Evolutionary conservation across 2,888 invertebrate genomes (phyloP), one percentile per base, ranked within the genome.

Genomic region (Pyralis farinalis): DNA sequence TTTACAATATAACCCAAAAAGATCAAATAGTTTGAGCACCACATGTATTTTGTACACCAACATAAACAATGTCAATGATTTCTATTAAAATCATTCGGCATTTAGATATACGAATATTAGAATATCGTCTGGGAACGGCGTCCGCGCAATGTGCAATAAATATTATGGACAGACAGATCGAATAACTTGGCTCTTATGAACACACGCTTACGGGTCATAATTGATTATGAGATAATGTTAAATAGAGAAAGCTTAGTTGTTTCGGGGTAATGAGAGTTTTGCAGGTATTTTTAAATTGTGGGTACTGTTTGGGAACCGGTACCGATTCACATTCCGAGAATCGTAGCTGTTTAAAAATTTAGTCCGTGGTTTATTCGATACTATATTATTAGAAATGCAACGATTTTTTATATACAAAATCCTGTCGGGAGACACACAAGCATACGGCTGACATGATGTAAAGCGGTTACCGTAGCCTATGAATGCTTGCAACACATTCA

Each of bases 1-100:
- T n/a, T n/a, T n/a, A n/a, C n/a, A n/a, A n/a, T n/a, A n/a, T n/a
- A n/a, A n/a, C n/a, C n/a, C n/a, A n/a, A 16, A 16, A 34, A 10
- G 25, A 6, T 25, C 9, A 0, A 37, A 65, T 78, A 79, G 51
- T 82, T 88, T 87, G 85, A 73, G 71, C 60, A 67, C 38, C 82
- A 25, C 61, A 46, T 37, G 41, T 56, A 58, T 61, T 57, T 59
- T 71, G 76, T 78, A 84, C 77, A 73, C 51, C 40, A 71, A 73
- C 79, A 85, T 84, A 86, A 87, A 86, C 86, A 86, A 86, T 85
- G 78, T 85, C 78, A 79, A 72, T 76, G 83, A 73, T 81, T 86
- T 85, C 82, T 82, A 82, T 80, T 85, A 82, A 79, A 84, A 74
- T 66, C 73, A 71, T 77, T 78, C 82, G 76, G 76, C 72, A 83